phyloP scores from a whole-genome alignment of 2,888 invertebrate genomes.

The Eulithis prunata region DNA sequence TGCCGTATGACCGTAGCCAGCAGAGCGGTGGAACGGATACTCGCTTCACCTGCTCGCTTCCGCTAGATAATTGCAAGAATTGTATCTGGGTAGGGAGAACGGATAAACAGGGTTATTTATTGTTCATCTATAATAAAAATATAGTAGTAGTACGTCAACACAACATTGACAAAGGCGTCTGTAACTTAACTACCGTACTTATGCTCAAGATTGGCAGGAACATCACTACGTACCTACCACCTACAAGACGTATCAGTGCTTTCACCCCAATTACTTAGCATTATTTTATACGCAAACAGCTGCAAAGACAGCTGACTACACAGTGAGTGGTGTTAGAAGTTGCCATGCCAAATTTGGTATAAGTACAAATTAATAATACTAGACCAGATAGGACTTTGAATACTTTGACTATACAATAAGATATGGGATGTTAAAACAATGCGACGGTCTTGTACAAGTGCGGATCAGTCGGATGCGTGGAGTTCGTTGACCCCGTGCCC shows the following conservation, averaged over 20 bases:
- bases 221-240: conserved; percentile 7
- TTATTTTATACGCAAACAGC: conserved; percentile 1
- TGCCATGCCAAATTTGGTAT: background rate
- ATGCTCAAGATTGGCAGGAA: background rate
- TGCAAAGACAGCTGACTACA: conserved; percentile 12
- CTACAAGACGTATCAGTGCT: background rate
- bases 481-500: conserved; percentile 71
- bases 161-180: conserved; percentile 19
- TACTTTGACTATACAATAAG: conserved; percentile 47
- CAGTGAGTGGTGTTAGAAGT: background rate
- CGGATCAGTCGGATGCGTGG: conserved; percentile 79
- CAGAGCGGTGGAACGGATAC: conserved; percentile 68
- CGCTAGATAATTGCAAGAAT: conserved; percentile 75
- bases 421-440: conserved; percentile 75
- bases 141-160: conserved; percentile 2
- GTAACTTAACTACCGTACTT: background rate
- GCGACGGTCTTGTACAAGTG: conserved; percentile 77
- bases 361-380: conserved; percentile 31
- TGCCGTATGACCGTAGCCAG: conserved; percentile 43
- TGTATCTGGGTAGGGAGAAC: conserved; percentile 39
- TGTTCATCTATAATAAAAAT: conserved; percentile 12
- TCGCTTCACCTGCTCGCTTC: conserved; percentile 78
- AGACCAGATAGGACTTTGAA: conserved; percentile 54
- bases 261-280: conserved; percentile 1
- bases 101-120: conserved; percentile 21